Evolutionary conservation across 2,113 vertebrate genomes (phyloP).

Genomic region (Cettia cetti): DNA sequence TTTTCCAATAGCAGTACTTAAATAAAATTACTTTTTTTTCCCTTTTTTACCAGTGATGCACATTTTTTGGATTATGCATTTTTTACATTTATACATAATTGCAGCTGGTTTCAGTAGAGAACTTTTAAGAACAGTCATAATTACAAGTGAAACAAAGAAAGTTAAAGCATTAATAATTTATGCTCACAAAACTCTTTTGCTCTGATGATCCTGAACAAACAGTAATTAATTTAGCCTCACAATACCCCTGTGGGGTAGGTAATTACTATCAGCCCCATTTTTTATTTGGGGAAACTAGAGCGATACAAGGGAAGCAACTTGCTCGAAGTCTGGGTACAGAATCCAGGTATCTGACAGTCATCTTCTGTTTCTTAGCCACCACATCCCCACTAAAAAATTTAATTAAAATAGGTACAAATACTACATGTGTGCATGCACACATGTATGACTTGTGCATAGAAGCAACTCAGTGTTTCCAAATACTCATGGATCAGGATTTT

Average conservation of each 20-base stretch:
- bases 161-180: neutral
- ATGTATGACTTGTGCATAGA: neutral
- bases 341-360: neutral
- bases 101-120: neutral
- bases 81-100: neutral
- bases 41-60: neutral
- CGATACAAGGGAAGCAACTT: neutral
- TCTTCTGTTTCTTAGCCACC: neutral
- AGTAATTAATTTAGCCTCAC: constrained; percentile 11
- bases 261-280: neutral
- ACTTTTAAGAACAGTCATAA: neutral
- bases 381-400: neutral
- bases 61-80: neutral
- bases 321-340: neutral
- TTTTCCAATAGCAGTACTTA: neutral
- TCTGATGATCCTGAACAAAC: neutral
- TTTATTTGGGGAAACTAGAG: neutral
- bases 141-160: neutral
- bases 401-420: neutral
- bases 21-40: neutral
- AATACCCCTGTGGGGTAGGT: neutral
- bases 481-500: neutral
- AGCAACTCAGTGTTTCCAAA: neutral
- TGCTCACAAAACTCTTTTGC: neutral
- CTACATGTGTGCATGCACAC: neutral